These are phyloP conservation scores for Plectus sambesii DNA, from an alignment of 1,140 invertebrate genomes.

Conservation along the genomic window DNA sequence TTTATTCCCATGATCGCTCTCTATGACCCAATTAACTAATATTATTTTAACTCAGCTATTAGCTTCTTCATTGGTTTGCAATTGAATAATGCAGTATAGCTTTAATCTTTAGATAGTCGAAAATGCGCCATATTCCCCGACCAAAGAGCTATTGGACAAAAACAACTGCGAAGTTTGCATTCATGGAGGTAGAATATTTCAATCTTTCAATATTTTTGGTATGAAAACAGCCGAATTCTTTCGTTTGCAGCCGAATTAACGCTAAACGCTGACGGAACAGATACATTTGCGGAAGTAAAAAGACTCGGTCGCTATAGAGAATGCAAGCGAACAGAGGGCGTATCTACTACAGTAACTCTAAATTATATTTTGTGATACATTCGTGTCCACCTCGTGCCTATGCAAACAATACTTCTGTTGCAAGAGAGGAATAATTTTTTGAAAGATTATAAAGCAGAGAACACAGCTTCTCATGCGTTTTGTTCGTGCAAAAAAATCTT, in stretches of 20 bases:
- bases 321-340: constrained; percentile 69
- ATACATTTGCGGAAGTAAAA: constrained; percentile 74
- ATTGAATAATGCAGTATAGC: constrained; percentile 6
- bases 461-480: too few species aligned
- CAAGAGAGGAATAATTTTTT: too few species aligned
- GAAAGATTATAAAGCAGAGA: too few species aligned
- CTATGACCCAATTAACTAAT: too few species aligned
- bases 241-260: constrained; percentile 90
- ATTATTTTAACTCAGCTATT: too few species aligned
- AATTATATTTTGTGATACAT: too few species aligned
- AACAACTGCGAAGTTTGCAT: constrained; percentile 97
- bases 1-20: too few species aligned
- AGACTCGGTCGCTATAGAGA: constrained; percentile 55
- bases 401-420: too few species aligned
- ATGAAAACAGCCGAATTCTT: too few species aligned
- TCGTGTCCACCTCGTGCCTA: too few species aligned
- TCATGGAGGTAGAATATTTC: constrained; percentile 82
- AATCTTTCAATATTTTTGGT: too few species aligned
- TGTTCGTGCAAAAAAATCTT: too few species aligned
- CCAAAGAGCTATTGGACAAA: constrained; percentile 86
- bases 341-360: constrained; percentile 81
- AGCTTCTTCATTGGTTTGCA: constrained; percentile 4
- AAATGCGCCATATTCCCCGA: constrained; percentile 92
- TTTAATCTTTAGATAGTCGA: constrained; percentile 62
- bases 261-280: constrained; percentile 82